These are phyloP conservation scores for Porites evermanni DNA, from an alignment of 92 coral and sea anemone species.

Conservation along the genomic window DNA sequence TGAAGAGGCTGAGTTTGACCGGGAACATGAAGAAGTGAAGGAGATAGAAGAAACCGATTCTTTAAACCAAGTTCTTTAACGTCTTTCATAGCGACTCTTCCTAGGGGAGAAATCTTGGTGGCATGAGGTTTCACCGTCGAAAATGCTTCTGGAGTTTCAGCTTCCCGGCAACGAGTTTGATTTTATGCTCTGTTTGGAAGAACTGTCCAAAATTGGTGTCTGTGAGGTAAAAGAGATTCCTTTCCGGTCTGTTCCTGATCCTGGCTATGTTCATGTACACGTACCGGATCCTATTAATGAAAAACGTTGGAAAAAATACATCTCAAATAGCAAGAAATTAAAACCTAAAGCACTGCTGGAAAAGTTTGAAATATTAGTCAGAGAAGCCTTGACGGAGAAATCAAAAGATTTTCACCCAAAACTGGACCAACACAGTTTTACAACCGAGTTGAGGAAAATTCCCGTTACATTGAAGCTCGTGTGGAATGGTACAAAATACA, in stretches of 20 bases:
- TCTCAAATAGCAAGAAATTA: conserved; percentile 46
- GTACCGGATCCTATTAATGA: conserved; percentile 2
- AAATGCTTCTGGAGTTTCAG: too few species aligned
- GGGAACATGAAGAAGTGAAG: conserved; percentile 49
- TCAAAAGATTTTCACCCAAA: conserved; percentile 1
- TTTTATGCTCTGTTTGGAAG: conserved; percentile 59
- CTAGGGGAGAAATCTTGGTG: too few species aligned
- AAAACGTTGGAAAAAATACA: conserved; percentile 11
- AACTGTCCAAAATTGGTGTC: conserved; percentile 45
- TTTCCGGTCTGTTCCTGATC: conserved; percentile 53
- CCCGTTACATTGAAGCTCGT: conserved; percentile 54
- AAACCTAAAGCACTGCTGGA: conserved; percentile 41
- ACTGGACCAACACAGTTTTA: background rate
- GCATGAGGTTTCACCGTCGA: too few species aligned
- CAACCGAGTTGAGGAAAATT: conserved; percentile 60
- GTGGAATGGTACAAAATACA: conserved; percentile 60
- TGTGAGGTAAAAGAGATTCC: conserved; percentile 53
- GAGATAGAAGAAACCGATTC: conserved; percentile 56
- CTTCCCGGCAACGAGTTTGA: conserved; percentile 75
- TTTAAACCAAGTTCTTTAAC: too few species aligned
- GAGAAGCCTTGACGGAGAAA: background rate
- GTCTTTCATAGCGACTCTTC: too few species aligned
- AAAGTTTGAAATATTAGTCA: conserved; percentile 31
- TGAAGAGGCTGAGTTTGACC: conserved; percentile 50
- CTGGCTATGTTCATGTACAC: conserved; percentile 62